Evolutionary conservation across 2,888 invertebrate genomes (phyloP).

Genomic region (Epistrophella euchroma): DNA sequence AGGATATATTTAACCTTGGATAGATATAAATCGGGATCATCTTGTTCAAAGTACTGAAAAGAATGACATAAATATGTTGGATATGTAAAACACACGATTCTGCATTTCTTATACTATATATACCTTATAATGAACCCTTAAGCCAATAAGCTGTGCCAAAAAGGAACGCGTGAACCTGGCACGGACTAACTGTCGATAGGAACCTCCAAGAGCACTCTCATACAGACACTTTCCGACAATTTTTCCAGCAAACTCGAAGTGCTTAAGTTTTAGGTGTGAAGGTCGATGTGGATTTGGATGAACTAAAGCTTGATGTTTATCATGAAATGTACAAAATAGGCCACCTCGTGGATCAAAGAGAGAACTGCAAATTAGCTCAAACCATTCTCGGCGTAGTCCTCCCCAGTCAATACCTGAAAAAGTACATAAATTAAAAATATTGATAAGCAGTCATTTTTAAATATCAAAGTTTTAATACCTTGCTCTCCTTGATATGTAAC

Average conservation of each 20-base stretch:
- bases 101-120: slow-evolving; percentile 34
- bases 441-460: background rate
- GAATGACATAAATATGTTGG: background rate
- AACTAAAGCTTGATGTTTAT: slow-evolving; percentile 93
- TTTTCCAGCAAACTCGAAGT: slow-evolving; percentile 96
- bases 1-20: slow-evolving; percentile 97
- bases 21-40: slow-evolving; percentile 96
- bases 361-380: slow-evolving; percentile 93
- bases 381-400: slow-evolving; percentile 97
- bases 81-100: background rate
- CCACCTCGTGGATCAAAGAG: slow-evolving; percentile 93
- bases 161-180: slow-evolving; percentile 96
- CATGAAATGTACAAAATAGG: slow-evolving; percentile 93
- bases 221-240: slow-evolving; percentile 97
- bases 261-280: slow-evolving; percentile 91
- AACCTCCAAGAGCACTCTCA: slow-evolving; percentile 95
- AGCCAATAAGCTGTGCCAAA: slow-evolving; percentile 96
- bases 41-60: slow-evolving; percentile 95
- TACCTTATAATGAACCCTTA: slow-evolving; percentile 96
- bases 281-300: slow-evolving; percentile 94
- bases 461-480: slow-evolving; percentile 85
- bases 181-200: slow-evolving; percentile 94
- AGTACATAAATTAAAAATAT: background rate
- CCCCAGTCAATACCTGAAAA: slow-evolving; percentile 95
- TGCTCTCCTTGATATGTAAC: slow-evolving; percentile 97